Evolutionary conservation across 2,888 invertebrate genomes (phyloP), one percentile per base, ranked within the genome.

Genomic region (Pedicia rivosa): DNA sequence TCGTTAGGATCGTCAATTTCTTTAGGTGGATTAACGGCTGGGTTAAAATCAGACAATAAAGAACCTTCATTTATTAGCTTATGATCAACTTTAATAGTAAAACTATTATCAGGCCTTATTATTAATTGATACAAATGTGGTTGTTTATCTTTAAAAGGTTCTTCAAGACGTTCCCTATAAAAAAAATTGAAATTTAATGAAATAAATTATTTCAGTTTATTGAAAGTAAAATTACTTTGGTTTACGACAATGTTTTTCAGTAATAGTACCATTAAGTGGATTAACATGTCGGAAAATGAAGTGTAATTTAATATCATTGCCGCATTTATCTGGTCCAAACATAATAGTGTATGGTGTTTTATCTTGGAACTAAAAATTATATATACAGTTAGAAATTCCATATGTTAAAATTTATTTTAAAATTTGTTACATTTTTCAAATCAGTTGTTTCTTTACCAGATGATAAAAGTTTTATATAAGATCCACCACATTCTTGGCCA

Each of bases 281-380:
- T 98, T 97, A 59, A 74, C 78, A 59, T 95, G 94, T 36, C 87
- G 74, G 66, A 99, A 91, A 59, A 99, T 99, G 57, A 78, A 78
- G 56, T 78, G 78, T 57, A 91, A 75, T 66, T 95, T 95, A 54
- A 86, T 79, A 59, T 91, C 90, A 54, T 83, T 84, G 44, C 97
- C 97, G 63, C 98, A 98, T 63, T 95, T 98, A 68, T 98, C 98
- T 7, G 97, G 97, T 0, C 98, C 98, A 65, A 98, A 99, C 98
- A 99, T 98, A 52, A 99, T 90, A 3, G 92, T 87, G 65, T 97
- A 99, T 0, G 92, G 82, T 1, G 95, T 92, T 64, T 91, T 92
- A 64, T 98, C 97, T 58, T 84, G 72, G 64, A 97, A 92, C 52
- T 61, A 49, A 17, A 46, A 44, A 10, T 35, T 29, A 34, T 38